Conservation (phyloP, 2,888 invertebrate species). For the Athalia circularis region DNA sequence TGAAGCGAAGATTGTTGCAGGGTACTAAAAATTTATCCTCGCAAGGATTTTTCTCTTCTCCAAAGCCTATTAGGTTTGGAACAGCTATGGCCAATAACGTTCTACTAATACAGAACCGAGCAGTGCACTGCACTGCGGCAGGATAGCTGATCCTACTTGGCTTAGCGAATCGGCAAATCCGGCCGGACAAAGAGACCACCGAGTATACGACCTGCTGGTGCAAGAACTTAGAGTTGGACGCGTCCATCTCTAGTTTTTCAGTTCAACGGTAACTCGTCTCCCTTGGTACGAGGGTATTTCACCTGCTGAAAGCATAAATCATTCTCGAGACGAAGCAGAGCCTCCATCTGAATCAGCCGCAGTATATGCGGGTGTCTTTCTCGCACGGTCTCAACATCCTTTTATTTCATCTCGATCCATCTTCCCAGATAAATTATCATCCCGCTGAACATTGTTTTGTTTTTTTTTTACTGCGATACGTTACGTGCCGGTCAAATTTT, state of each 20-base stretch:
- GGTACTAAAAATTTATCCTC: constrained; percentile 55
- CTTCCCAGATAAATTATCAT: too few relatives aligned
- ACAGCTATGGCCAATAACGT: constrained; percentile 47
- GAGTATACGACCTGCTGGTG: not conserved
- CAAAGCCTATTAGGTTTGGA: constrained; percentile 65
- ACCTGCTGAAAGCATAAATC: constrained; percentile 68
- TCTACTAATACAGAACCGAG: constrained; percentile 12
- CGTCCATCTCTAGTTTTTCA: too few relatives aligned
- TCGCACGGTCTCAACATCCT: not conserved
- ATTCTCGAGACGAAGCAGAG: constrained; percentile 33
- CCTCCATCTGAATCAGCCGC: not conserved
- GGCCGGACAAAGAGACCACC: constrained; percentile 53
- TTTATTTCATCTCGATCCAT: constrained; percentile 1
- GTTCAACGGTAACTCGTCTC: too few relatives aligned
- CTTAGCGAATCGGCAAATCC: constrained; percentile 65
- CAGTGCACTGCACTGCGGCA: too few relatives aligned
- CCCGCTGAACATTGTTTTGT: too few relatives aligned
- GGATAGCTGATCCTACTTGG: constrained; percentile 50
- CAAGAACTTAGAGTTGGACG: too few relatives aligned
- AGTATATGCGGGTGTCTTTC: constrained; percentile 21
- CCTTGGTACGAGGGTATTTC: constrained; percentile 52
- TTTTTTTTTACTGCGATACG: too few relatives aligned
- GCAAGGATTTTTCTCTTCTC: constrained; percentile 53
- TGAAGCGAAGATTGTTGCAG: not conserved
- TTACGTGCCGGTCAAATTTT: too few relatives aligned